Percentiles rank a stretch among this genome's conserved stretches.
These are phyloP conservation scores for Lycia hirtaria DNA, from an alignment of 2,888 invertebrate species.

Conservation along the genomic window DNA sequence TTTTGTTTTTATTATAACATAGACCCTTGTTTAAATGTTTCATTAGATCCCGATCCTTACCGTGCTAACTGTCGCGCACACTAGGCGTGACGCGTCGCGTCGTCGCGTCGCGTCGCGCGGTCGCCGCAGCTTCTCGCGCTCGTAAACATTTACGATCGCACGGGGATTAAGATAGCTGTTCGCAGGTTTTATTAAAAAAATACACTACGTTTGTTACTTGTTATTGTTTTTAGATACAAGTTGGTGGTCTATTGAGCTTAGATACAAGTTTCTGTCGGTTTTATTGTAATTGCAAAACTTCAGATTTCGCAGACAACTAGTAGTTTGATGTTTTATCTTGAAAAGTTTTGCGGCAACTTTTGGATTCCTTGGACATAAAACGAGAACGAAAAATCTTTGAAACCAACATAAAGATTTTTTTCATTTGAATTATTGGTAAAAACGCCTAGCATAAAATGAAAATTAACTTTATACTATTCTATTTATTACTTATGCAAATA, in stretches of 20 bases:
- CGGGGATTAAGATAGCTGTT: conserved; percentile 71
- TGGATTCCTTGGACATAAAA: too few species aligned
- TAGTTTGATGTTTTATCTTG: too few species aligned
- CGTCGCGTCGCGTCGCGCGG: conserved; percentile 68
- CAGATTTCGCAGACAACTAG: neutral
- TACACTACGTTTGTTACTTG: conserved; percentile 44
- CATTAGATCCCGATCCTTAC: conserved; percentile 49
- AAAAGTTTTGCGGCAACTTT: too few species aligned
- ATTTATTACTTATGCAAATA: too few species aligned
- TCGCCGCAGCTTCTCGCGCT: conserved; percentile 69
- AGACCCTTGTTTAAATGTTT: too few species aligned
- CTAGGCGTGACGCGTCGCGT: conserved; percentile 51
- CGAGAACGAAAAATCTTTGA: too few species aligned
- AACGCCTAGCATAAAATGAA: too few species aligned
- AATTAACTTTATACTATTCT: too few species aligned
- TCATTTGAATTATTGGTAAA: too few species aligned
- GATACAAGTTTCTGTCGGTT: neutral
- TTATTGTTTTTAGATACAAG: conserved; percentile 27
- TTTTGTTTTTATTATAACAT: too few species aligned
- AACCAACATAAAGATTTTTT: too few species aligned
- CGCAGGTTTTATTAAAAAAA: conserved; percentile 79
- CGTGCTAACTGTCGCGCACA: conserved; percentile 66
- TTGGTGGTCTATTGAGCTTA: conserved; percentile 28
- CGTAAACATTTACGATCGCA: conserved; percentile 82
- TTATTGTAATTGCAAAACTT: neutral